Percentiles rank a stretch among this genome's conserved stretches.
Conservation (phyloP, 2,888 invertebrate species). For the Rotaria magnacalcarata region DNA sequence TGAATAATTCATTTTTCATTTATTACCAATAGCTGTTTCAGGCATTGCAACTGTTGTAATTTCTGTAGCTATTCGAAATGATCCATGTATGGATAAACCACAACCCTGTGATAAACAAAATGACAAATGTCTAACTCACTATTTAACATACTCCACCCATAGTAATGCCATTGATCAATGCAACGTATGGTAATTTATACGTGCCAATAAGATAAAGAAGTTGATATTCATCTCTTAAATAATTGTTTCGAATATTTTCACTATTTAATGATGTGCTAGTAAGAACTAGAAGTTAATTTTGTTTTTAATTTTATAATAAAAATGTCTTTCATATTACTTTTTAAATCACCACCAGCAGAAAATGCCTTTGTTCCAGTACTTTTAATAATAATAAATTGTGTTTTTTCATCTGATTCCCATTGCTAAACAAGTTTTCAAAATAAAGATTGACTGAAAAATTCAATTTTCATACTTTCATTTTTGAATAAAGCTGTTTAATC, state of each 20-base stretch:
- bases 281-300: slow-evolving; percentile 47
- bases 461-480: slow-evolving; percentile 63
- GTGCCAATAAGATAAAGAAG: slow-evolving; percentile 77
- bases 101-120: slow-evolving; percentile 66
- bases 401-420: slow-evolving; percentile 67
- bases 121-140: not conserved
- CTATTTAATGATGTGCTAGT: slow-evolving; percentile 69
- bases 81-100: slow-evolving; percentile 86
- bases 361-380: slow-evolving; percentile 86
- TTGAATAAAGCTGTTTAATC: slow-evolving; percentile 71
- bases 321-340: slow-evolving; percentile 57
- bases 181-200: slow-evolving; percentile 81
- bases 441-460: not conserved
- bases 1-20: not conserved
- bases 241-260: slow-evolving; percentile 65
- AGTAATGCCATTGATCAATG: slow-evolving; percentile 86
- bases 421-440: slow-evolving; percentile 56
- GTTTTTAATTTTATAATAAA: not conserved
- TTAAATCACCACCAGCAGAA: slow-evolving; percentile 95
- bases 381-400: slow-evolving; percentile 68
- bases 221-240: slow-evolving; percentile 80
- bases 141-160: slow-evolving; percentile 76
- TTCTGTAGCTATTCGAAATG: slow-evolving; percentile 87
- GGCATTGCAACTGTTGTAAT: slow-evolving; percentile 94
- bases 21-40: slow-evolving; percentile 81